Base-by-base conservation (phyloP, 23 tunicate species). In the Ciona savignyi region DNA sequence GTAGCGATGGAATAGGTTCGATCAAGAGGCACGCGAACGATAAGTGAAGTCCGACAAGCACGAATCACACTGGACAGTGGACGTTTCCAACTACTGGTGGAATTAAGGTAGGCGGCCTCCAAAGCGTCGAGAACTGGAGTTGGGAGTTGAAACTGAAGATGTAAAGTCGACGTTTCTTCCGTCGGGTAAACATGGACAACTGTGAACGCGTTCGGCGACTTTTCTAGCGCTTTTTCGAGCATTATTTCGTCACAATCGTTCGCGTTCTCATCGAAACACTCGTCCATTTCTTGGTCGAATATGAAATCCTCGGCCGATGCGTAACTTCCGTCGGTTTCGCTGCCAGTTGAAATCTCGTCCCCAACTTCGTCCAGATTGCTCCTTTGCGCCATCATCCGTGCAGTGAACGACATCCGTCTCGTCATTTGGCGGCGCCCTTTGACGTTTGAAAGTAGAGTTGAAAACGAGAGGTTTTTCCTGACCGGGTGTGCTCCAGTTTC, bases 381-480 rank as follows among this genome's bases (percentile, higher is more conserved):
- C 49, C 30, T 56, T 34, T 25, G 31, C 15, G 83, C 29, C 24
- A 27, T 20, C 22, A 27, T 70, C 21, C 82, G 70, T 33, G 87
- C 76, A 25, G 64, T 80, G 63, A 62, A 77, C 42, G 86, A 87
- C 86, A 87, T 70, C 22, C 83, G 67, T 11, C 80, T 79, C 1
- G 80, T 73, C 51, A 77, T 65, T 60, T 35, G 35, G 21, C 77
- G 29, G 26, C 86, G 70, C 2, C 48, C 82, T 21, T 76, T 75
- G 25, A 70, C 76, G 22, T 77, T 62, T 23, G 68, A 67, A 19
- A 90, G 68, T 34, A 66, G 49, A 22, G 83, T 23, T 27, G 97
- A 90, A 49, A 90, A 90, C 19, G 97, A 83, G 32, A 90, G 66
- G 60, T 87, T 90, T 0, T 67, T 73, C n/a, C 69, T 70, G 2